Percentiles rank a stretch among this genome's conserved stretches.
Conservation (phyloP, 2,888 invertebrate species). For the Deladenus siricidicola region DNA sequence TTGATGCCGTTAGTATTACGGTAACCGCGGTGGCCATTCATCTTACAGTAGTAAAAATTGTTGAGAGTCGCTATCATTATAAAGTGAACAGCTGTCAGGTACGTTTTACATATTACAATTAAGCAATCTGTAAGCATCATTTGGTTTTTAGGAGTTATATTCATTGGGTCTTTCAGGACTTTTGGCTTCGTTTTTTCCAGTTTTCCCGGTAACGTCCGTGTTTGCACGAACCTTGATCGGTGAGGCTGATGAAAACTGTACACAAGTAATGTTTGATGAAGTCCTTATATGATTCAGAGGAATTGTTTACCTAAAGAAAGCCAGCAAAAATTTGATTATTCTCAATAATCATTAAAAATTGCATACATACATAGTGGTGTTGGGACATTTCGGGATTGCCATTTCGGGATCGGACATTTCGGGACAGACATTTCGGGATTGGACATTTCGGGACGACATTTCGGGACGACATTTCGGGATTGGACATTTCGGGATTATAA, state of each 20-base stretch:
- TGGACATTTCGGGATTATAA: too few relatives aligned
- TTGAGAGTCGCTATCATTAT: conserved; percentile 50
- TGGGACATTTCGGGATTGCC: too few relatives aligned
- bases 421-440: too few relatives aligned
- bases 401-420: too few relatives aligned
- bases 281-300: too few relatives aligned
- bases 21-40: conserved; percentile 49
- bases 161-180: conserved; percentile 52
- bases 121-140: not conserved
- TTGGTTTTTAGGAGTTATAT: conserved; percentile 38
- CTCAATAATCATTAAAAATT: too few relatives aligned
- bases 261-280: conserved; percentile 37
- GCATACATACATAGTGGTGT: too few relatives aligned
- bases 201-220: conserved; percentile 51
- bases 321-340: too few relatives aligned
- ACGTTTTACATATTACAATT: too few relatives aligned
- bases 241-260: conserved; percentile 46
- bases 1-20: conserved; percentile 44
- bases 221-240: conserved; percentile 50
- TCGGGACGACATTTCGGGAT: too few relatives aligned
- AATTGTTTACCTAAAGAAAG: too few relatives aligned
- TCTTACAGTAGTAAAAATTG: conserved; percentile 48
- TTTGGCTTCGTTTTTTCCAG: conserved; percentile 49
- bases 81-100: conserved; percentile 49
- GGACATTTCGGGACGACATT: too few relatives aligned